Percentiles rank a stretch among this genome's conserved stretches.
phyloP scores from a whole-genome alignment of 2,888 invertebrate genomes.

The Heliconius erato region DNA sequence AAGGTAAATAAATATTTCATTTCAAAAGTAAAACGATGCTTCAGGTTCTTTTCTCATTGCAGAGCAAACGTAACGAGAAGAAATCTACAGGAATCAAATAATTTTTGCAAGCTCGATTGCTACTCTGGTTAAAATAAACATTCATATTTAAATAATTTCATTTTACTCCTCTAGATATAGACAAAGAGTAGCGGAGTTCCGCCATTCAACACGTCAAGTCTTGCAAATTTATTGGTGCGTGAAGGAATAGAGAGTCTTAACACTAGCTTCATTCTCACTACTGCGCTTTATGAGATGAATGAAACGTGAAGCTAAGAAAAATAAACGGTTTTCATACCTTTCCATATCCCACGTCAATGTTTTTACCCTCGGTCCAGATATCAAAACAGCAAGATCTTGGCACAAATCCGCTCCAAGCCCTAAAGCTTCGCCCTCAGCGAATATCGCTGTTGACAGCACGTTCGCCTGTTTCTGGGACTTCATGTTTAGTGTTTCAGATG shows the following conservation, averaged over 20 bases:
- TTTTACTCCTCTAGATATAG: too few species aligned
- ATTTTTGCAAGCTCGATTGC: too few species aligned
- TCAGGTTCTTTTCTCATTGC: too few species aligned
- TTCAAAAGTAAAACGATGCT: too few species aligned
- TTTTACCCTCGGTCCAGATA: slow-evolving; percentile 90
- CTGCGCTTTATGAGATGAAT: too few species aligned
- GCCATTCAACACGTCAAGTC: not conserved
- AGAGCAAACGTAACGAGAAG: too few species aligned
- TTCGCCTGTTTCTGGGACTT: slow-evolving; percentile 82
- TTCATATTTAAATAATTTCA: too few species aligned
- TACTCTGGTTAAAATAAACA: too few species aligned
- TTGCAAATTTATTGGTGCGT: not conserved
- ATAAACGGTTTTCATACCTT: slow-evolving; percentile 62
- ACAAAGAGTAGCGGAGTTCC: not conserved
- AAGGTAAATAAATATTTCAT: too few species aligned
- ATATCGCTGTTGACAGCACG: slow-evolving; percentile 83
- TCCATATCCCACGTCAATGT: slow-evolving; percentile 89
- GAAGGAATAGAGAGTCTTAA: too few species aligned
- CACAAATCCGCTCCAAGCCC: slow-evolving; percentile 88
- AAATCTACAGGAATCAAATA: too few species aligned
- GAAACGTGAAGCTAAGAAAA: not conserved
- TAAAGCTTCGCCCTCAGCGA: slow-evolving; percentile 87
- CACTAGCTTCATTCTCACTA: too few species aligned
- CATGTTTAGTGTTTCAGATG: slow-evolving; percentile 74
- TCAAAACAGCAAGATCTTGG: slow-evolving; percentile 89